Conservation (phyloP, 2,888 invertebrate species). For the Osmoderma eremita region DNA sequence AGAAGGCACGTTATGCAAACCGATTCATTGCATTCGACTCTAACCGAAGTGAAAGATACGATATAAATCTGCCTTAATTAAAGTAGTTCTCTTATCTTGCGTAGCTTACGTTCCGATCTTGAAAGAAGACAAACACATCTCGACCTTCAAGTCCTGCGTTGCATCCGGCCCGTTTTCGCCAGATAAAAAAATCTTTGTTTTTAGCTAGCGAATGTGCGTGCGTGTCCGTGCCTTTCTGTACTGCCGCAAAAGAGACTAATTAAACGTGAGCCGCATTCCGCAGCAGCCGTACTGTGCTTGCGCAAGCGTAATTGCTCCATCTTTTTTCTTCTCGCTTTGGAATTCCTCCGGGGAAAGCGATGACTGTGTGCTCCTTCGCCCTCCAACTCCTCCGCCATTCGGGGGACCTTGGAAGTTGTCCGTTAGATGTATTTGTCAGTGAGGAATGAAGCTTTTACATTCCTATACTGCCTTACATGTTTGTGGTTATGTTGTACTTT, state of each 20-base stretch:
- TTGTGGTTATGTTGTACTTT: no score
- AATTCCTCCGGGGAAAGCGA: slow-evolving; percentile 35
- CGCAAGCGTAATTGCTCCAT: slow-evolving; percentile 28
- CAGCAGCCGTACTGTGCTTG: slow-evolving; percentile 33
- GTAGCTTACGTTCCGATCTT: slow-evolving; percentile 3
- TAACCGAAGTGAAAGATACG: no score
- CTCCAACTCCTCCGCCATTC: no score
- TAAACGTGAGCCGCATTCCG: slow-evolving; percentile 35
- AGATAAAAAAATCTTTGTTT: slow-evolving; percentile 34
- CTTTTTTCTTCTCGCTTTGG: slow-evolving; percentile 30
- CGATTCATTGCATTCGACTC: no score
- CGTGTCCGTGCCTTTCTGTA: slow-evolving; percentile 26
- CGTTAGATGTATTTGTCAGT: no score
- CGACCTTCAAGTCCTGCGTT: slow-evolving; percentile 18
- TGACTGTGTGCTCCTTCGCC: slow-evolving; percentile 10
- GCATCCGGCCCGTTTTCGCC: slow-evolving; percentile 33
- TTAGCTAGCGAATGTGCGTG: slow-evolving; percentile 29
- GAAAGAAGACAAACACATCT: slow-evolving; percentile 7
- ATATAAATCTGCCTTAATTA: slow-evolving; percentile 30
- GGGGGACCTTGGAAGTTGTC: no score
- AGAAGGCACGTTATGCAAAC: no score
- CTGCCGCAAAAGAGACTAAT: slow-evolving; percentile 36
- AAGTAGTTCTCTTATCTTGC: slow-evolving; percentile 9
- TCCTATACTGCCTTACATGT: no score
- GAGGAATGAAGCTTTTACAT: no score